Evolutionary conservation across 2,888 invertebrate genomes (phyloP), one percentile per base, ranked within the genome.

Genomic region (Erynnis tages): DNA sequence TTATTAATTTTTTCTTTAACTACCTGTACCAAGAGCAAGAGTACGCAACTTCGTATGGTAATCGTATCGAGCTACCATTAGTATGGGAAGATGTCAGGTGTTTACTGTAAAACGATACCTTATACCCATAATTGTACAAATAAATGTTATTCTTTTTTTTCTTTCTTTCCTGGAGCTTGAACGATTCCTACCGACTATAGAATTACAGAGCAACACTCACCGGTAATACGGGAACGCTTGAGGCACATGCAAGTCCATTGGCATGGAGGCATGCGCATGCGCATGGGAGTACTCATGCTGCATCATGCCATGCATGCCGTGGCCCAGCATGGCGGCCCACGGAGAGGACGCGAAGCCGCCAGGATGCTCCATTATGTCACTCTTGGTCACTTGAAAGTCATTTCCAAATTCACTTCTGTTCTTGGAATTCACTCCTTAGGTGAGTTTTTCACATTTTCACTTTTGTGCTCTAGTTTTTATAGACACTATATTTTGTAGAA

Each of bases 211-310:
- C 14, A n/a, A 14, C 8, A 88, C 93, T 91, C 75, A 96, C 96
- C 96, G 94, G 90, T 97, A 97, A 87, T 96, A 97, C 54, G 96
- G 95, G 82, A 96, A 96, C 67, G 95, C 96, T 81, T 96, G 97
- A 44, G 96, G 95, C 80, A 97, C 96, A 86, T 97, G 97, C 67
- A 97, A 92, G 82, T 97, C 97, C 96, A 97, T 96, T 46, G 96
- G 96, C 93, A 95, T 93, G 66, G 91, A 87, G 13, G 85, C 86
- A 64, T 91, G 92, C 63, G 91, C 92, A 75, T 92, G 91, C 55
- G 91, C 91, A 68, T 90, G 90, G 30, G 90, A 78, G 78, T 92
- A 90, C 57, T 91, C 91, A 65, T 92, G 92, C 79, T 91, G 92
- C 91, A 91, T 91, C 89, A 93, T 92, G 69, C 91, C 93, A 62